A percentile compares a stretch with the other conserved stretches of the same genome.
Evolutionary conservation across 2,797 vertebrate genomes (phyloP).

Genomic region (Sandelia bainsii): DNA sequence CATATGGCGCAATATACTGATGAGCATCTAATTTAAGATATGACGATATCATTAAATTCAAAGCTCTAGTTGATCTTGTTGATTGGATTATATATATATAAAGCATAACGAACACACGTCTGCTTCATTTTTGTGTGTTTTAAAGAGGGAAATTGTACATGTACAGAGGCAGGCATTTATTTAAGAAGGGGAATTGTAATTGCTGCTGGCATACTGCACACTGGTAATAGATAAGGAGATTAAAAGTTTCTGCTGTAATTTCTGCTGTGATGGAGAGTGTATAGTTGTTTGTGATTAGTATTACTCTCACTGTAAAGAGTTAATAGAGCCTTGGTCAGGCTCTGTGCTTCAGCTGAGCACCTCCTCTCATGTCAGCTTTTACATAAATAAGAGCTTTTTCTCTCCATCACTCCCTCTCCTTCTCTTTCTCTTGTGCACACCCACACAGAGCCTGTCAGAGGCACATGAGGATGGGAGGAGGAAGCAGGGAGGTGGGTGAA

Average conservation of each 20-base stretch:
- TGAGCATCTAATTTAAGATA: not conserved
- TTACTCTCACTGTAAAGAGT: slow-evolving; percentile 58
- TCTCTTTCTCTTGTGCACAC: slow-evolving; percentile 82
- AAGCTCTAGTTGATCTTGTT: not conserved
- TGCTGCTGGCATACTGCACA: not conserved
- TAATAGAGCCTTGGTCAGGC: slow-evolving; percentile 67
- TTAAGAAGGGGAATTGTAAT: slow-evolving; percentile 6
- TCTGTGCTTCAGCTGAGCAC: slow-evolving; percentile 74
- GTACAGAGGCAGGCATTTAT: not conserved
- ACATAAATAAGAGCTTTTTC: slow-evolving; percentile 84
- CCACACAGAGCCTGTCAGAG: slow-evolving; percentile 85
- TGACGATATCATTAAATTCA: not conserved
- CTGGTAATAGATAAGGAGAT: slow-evolving; percentile 20
- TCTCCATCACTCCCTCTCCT: slow-evolving; percentile 75
- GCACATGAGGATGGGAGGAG: slow-evolving; percentile 82
- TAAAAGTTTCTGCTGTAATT: slow-evolving; percentile 18
- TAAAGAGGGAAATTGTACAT: slow-evolving; percentile 6
- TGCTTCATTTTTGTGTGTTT: not conserved
- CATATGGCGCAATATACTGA: slow-evolving; percentile 8
- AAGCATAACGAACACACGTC: not conserved
- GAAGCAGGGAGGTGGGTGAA: slow-evolving; percentile 81
- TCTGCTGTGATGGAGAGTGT: not conserved
- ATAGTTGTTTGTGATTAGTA: slow-evolving; percentile 25
- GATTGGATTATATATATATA: slow-evolving; percentile 9
- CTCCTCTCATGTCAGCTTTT: slow-evolving; percentile 82